phyloP scores from a whole-genome alignment of 2,113 vertebrate species.

The Saimiri boliviensis region DNA sequence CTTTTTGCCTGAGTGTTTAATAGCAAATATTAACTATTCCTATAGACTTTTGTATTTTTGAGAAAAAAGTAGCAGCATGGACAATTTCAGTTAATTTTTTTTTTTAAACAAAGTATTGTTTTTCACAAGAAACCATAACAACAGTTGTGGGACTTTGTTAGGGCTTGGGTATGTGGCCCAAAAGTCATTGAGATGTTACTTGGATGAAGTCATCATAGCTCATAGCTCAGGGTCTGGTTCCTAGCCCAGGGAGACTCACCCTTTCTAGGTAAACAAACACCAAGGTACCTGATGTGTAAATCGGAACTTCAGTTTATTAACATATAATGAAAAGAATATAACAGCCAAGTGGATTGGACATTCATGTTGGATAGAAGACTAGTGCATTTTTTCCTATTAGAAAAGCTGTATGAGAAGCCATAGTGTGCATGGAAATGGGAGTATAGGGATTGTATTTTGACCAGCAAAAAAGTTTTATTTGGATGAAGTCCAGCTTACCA shows the following conservation, averaged over 20 bases:
- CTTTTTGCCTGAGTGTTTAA: background rate
- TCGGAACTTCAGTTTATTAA: background rate
- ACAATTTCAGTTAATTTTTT: background rate
- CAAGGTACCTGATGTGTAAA: background rate
- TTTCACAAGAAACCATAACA: background rate
- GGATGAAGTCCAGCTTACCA: background rate
- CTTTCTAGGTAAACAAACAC: background rate
- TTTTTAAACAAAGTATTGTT: background rate
- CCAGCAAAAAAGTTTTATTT: background rate
- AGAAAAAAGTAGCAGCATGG: background rate
- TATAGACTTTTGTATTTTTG: background rate
- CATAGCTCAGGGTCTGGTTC: background rate
- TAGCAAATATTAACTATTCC: background rate
- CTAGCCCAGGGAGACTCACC: background rate
- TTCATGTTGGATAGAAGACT: background rate
- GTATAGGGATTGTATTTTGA: background rate
- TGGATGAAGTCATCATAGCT: background rate
- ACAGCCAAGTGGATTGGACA: background rate
- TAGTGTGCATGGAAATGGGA: background rate
- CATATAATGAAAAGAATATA: background rate
- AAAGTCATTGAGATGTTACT: background rate
- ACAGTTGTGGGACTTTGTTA: background rate
- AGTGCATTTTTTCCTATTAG: background rate
- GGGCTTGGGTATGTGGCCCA: background rate
- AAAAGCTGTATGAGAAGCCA: background rate